A percentile compares a stretch with the other conserved stretches of the same genome.
phyloP scores from a whole-genome alignment of 2,113 vertebrate genomes.

The Oophaga pumilio region DNA sequence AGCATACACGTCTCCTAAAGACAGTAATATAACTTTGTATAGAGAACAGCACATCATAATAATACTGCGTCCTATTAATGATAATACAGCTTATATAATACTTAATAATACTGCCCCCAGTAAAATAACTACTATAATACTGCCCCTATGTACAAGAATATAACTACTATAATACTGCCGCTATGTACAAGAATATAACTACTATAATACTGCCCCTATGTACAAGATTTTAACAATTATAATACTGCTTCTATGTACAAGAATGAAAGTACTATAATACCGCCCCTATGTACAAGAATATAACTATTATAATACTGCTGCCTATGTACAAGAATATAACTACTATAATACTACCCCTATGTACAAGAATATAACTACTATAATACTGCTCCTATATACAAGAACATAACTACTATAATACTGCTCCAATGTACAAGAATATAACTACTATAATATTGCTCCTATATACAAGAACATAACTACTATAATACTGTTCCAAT shows the following conservation, averaged over 20 bases:
- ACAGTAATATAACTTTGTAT: not conserved
- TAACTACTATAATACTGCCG: not conserved
- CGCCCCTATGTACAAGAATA: not conserved
- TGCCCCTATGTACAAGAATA: not conserved
- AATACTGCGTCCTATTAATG: not conserved
- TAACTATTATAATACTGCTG: not conserved
- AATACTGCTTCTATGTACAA: not conserved
- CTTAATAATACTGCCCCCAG: not conserved
- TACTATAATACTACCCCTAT: not conserved
- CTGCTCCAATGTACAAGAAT: not conserved
- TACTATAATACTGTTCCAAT: not conserved
- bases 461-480: not conserved
- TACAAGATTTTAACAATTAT: not conserved
- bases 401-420: not conserved
- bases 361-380: not conserved
- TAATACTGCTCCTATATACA: not conserved
- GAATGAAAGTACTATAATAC: not conserved
- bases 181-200: not conserved
- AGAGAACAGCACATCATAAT: not conserved
- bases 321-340: not conserved
- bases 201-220: not conserved
- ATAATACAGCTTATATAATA: not conserved
- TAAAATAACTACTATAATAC: not conserved
- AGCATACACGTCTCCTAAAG: not conserved
- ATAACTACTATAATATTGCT: not conserved